These are phyloP conservation scores for Notamacropus eugenii DNA, from an alignment of 2,797 vertebrate genomes.

Conservation along the genomic window DNA sequence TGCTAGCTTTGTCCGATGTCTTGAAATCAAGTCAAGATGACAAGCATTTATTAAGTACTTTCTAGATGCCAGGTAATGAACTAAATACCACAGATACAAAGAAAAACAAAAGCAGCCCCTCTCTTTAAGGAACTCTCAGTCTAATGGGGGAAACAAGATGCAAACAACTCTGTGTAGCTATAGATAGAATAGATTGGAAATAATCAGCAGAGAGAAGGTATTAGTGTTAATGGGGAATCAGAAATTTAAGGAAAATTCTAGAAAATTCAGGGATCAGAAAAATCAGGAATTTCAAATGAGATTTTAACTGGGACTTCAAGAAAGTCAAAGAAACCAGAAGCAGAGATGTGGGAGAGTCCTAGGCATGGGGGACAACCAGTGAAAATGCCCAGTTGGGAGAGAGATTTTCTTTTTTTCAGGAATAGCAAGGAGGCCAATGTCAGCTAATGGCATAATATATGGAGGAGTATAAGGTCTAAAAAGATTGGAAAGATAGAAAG, in stretches of 20 bases:
- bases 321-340: neutral
- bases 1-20: too few relatives aligned
- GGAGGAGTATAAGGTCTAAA: neutral
- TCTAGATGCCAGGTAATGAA: neutral
- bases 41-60: neutral
- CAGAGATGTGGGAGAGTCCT: neutral
- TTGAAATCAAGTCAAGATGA: too few relatives aligned
- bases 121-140: too few relatives aligned
- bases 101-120: too few relatives aligned
- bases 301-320: neutral
- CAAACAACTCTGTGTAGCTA: too few relatives aligned
- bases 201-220: too few relatives aligned
- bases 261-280: neutral
- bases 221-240: neutral
- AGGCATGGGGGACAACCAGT: too few relatives aligned
- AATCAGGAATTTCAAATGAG: neutral
- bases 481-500: neutral
- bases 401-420: neutral
- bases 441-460: neutral
- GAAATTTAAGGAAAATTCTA: neutral
- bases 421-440: neutral
- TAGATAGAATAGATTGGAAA: too few relatives aligned
- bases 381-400: neutral
- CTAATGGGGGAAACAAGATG: too few relatives aligned
- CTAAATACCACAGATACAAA: neutral